Percentiles rank a stretch among this genome's conserved stretches.
Conservation (phyloP, 1,140 invertebrate species). For the Nebria ingens region DNA sequence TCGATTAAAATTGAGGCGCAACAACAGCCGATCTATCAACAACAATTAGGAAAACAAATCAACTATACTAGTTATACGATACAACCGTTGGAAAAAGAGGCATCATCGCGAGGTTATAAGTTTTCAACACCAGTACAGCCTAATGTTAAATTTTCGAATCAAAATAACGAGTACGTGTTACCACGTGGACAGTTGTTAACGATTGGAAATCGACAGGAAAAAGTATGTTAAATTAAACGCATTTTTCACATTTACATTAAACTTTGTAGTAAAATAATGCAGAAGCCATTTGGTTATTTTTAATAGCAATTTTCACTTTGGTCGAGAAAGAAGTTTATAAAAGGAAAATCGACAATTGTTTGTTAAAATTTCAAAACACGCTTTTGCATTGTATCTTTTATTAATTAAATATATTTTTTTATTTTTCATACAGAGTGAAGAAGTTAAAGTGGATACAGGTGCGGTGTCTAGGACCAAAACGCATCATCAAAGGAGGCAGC, state of each 20-base stretch:
- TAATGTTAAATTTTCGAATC: constrained; percentile 20
- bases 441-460: not conserved
- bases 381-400: not conserved
- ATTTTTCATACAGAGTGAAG: not conserved
- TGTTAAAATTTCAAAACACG: not conserved
- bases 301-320: too few species aligned
- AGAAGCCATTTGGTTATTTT: too few species aligned
- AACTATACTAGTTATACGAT: constrained; percentile 12
- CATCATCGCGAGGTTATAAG: constrained; percentile 31
- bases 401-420: not conserved
- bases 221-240: too few species aligned
- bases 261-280: too few species aligned
- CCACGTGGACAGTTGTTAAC: not conserved
- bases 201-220: not conserved
- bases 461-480: not conserved
- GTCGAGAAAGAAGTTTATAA: too few species aligned
- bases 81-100: not conserved
- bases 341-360: not conserved
- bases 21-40: constrained; percentile 17
- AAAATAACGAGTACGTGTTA: not conserved
- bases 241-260: too few species aligned
- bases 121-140: constrained; percentile 32
- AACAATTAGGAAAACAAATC: constrained; percentile 16
- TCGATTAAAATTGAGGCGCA: constrained; percentile 6
- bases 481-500: constrained; percentile 15